Percentiles rank a stretch among this genome's conserved stretches.
phyloP scores from a whole-genome alignment of 2,113 vertebrate genomes.

The Dolichallabes microphthalmus region DNA sequence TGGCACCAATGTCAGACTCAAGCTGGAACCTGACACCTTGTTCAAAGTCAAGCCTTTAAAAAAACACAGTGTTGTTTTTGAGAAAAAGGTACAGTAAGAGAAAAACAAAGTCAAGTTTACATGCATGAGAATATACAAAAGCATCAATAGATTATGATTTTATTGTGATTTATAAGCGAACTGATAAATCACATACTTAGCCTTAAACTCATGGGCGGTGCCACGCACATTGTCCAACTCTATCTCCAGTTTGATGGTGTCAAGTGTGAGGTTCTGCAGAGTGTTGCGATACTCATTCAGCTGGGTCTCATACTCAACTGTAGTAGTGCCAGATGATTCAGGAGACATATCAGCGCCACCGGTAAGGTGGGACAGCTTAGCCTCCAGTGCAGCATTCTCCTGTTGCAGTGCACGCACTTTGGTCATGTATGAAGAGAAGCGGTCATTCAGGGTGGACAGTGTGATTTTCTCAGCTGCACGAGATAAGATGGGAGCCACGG shows the following conservation, averaged over 20 bases:
- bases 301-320: slow-evolving; percentile 61
- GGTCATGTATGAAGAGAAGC: slow-evolving; percentile 62
- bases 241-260: slow-evolving; percentile 65
- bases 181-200: slow-evolving; percentile 58
- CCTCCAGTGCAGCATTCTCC: slow-evolving; percentile 64
- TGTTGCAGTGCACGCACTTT: slow-evolving; percentile 62
- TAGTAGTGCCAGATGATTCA: slow-evolving; percentile 51
- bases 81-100: neutral
- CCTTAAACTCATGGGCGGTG: slow-evolving; percentile 65
- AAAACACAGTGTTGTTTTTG: neutral
- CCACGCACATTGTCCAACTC: slow-evolving; percentile 66
- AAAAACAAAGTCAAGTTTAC: neutral
- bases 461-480: slow-evolving; percentile 63
- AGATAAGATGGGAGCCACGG: slow-evolving; percentile 53
- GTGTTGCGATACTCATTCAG: slow-evolving; percentile 60
- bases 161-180: neutral
- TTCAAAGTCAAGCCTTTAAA: slow-evolving; percentile 65
- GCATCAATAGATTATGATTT: neutral
- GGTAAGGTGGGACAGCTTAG: slow-evolving; percentile 63
- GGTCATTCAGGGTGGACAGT: slow-evolving; percentile 61
- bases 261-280: slow-evolving; percentile 61
- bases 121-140: neutral
- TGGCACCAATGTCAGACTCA: slow-evolving; percentile 63
- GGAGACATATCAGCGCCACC: slow-evolving; percentile 58
- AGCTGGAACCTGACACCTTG: slow-evolving; percentile 68